phyloP scores from a whole-genome alignment of 2,888 invertebrate genomes.

The Callyntrura guangdongensis region DNA sequence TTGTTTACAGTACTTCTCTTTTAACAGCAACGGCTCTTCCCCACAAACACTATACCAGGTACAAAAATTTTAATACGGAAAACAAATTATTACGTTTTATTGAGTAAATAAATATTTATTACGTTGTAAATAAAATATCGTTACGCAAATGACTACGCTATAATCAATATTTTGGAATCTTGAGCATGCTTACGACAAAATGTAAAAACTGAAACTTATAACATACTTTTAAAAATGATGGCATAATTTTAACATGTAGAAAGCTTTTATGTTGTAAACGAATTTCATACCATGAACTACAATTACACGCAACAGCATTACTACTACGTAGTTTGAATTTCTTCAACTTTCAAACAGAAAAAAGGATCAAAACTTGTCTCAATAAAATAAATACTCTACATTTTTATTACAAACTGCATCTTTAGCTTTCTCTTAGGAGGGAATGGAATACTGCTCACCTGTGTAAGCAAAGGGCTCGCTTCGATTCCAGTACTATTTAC shows the following conservation, averaged over 20 bases:
- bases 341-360: no score
- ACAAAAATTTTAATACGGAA: no score
- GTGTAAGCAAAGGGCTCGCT: slow-evolving; percentile 80
- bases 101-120: no score
- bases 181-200: neutral
- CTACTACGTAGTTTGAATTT: no score
- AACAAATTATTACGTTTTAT: no score
- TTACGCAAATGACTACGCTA: no score
- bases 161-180: neutral
- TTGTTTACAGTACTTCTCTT: no score
- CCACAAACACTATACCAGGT: neutral
- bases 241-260: no score
- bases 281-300: neutral
- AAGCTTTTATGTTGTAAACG: neutral
- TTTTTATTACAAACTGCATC: slow-evolving; percentile 18
- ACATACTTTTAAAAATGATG: no score
- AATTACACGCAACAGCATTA: neutral
- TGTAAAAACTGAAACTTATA: no score
- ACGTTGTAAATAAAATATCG: no score
- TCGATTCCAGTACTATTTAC: slow-evolving; percentile 78
- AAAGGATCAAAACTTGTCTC: neutral
- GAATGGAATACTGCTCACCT: slow-evolving; percentile 82
- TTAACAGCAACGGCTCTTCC: neutral
- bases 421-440: slow-evolving; percentile 30
- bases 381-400: slow-evolving; percentile 1